These are phyloP conservation scores for Andrena chrysosceles DNA, from an alignment of 2,888 invertebrate genomes.

Conservation along the genomic window DNA sequence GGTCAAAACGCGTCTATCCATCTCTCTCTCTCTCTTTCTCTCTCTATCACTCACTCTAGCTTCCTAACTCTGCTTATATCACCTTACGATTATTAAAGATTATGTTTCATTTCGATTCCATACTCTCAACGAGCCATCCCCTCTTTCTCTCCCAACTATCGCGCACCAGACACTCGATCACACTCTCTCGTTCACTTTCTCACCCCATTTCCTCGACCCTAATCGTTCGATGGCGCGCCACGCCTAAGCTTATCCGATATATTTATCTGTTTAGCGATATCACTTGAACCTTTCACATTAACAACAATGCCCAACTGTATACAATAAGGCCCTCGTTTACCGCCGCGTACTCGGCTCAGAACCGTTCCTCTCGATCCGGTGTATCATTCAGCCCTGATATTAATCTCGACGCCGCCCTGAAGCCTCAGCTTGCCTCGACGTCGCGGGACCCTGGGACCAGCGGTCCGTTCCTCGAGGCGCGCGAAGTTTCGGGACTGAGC, in stretches of 20 bases:
- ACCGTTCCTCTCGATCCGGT: conserved; percentile 47
- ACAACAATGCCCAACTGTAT: conserved; percentile 85
- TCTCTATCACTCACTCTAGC: conserved; percentile 23
- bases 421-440: background rate
- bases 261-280: conserved; percentile 80
- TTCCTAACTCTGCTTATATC: conserved; percentile 56
- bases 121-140: conserved; percentile 4
- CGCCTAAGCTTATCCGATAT: conserved; percentile 75
- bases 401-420: background rate
- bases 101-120: conserved; percentile 44
- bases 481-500: background rate
- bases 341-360: conserved; percentile 65
- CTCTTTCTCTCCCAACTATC: background rate
- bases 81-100: conserved; percentile 58
- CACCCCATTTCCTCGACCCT: conserved; percentile 21
- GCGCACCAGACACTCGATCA: background rate
- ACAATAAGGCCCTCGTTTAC: conserved; percentile 83
- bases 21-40: conserved; percentile 16
- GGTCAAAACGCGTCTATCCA: conserved; percentile 47
- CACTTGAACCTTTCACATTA: conserved; percentile 80
- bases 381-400: conserved; percentile 21
- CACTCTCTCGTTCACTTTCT: conserved; percentile 25
- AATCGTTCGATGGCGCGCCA: conserved; percentile 53
- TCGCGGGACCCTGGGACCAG: no score
- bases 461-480: background rate